Percentiles rank a stretch among this genome's conserved stretches.
Conservation (phyloP, 30 jellyfish, hydroid and myxozoan species). For the Cassiopea xamachana region DNA sequence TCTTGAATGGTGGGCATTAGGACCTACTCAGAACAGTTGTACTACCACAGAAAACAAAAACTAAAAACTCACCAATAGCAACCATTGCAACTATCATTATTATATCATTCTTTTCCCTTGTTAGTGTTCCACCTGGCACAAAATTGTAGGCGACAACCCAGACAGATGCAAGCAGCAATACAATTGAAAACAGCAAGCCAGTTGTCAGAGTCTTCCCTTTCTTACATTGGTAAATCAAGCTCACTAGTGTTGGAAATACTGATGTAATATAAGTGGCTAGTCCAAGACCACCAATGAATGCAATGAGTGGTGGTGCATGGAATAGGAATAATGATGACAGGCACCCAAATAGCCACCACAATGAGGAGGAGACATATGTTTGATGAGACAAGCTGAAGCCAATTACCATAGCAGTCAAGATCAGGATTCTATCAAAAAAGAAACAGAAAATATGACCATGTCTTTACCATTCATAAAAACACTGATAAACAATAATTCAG, state of each 20-base stretch:
- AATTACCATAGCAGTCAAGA: slow-evolving; percentile 33
- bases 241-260: slow-evolving; percentile 49
- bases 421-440: slow-evolving; percentile 16
- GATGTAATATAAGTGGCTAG: slow-evolving; percentile 53
- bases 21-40: background rate
- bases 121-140: slow-evolving; percentile 75
- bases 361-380: slow-evolving; percentile 9
- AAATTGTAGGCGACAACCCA: slow-evolving; percentile 78
- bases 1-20: too few relatives aligned
- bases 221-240: slow-evolving; percentile 7
- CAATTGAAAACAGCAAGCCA: slow-evolving; percentile 20
- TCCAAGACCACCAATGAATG: slow-evolving; percentile 59
- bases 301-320: slow-evolving; percentile 48
- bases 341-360: slow-evolving; percentile 64
- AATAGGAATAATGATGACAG: slow-evolving; percentile 41
- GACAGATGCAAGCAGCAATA: slow-evolving; percentile 66
- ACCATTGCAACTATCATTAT: slow-evolving; percentile 34
- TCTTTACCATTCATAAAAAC: too few relatives aligned
- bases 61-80: slow-evolving; percentile 38
- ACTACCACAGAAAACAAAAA: background rate
- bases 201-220: slow-evolving; percentile 53
- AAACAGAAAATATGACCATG: too few relatives aligned
- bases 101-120: slow-evolving; percentile 66
- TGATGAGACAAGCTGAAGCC: slow-evolving; percentile 36
- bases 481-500: too few relatives aligned